Evolutionary conservation across 2,113 vertebrate species (phyloP), one percentile per base, ranked within the genome.

Genomic region (Trochalopteron elliotii): DNA sequence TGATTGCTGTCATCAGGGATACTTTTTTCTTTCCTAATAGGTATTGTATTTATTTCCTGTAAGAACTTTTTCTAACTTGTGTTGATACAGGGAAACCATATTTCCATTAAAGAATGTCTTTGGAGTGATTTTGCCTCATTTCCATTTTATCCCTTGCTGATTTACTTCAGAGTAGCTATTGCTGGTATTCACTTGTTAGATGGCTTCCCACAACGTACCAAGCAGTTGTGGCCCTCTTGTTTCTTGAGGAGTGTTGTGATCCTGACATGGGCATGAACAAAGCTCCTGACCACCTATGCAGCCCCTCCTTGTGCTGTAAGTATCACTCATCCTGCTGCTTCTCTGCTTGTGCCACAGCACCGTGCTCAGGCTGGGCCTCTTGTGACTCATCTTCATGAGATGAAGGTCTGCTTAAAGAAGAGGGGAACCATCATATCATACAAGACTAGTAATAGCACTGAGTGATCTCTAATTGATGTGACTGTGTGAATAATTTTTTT

Each of bases 251-350:
- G 5, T 14, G 3, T 12, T 49, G 23, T 67, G 45, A 40, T 37
- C 8, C 27, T 24, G 23, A 10, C 1, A 0, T 5, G 40, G 18
- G 16, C 3, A 2, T 5, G 12, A 39, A 13, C 21, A 7, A 42
- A 55, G 10, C 44, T 67, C 25, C 30, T 89, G 31, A 2, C 7
- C 1, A 10, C 18, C 33, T 27, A 0, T 2, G 2, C 44, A 65
- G 40, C 28, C 40, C 25, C 22, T 2, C 9, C 42, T 40, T 23
- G 7, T 68, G n/a, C 53, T 83, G 35, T 5, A 19, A 60, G 49
- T 39, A 0, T 72, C 12, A 0, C 31, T 40, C 13, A 24, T 27
- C 40, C 30, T 57, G 45, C 49, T 71, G 11, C 31, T 60, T 6
- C 76, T 80, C 37, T 60, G 30, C 56, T 40, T 15, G 25, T 71